Base-by-base conservation (phyloP, 2,888 invertebrate species). In the Drymonia ruficornis region DNA sequence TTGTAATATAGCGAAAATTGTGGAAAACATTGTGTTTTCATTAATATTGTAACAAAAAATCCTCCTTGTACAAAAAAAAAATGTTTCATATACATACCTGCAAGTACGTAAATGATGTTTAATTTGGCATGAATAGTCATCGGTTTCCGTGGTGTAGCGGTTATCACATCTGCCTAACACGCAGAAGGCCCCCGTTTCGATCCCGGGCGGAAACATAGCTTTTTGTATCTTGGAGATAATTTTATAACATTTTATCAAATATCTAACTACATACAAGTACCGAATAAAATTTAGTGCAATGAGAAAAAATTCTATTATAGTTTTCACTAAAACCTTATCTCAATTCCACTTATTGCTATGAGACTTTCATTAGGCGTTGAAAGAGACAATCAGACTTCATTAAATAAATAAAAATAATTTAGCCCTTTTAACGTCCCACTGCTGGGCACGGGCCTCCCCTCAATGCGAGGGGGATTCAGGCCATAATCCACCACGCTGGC, bases 141-240 rank as follows among this genome's bases (percentile, higher is more conserved):
- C 69, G 34, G 95, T 96, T 96, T 96, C 95, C 95, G 96, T 96
- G 96, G 96, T 96, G 96, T 96, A 96, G 96, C 95, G 96, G 96
- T 96, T 96, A 96, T 96, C 96, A 96, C 96, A 96, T 96, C 96
- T 96, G 96, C 96, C 96, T 96, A 96, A 96, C 96, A 96, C 96
- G 96, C 96, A 96, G 96, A 96, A 96, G 96, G 96, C 94, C 96
- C 96, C 96, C 96, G 96, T 96, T 96, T 96, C 96, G 96, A 96
- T 95, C 96, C 96, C 96, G 96, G 96, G 96, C 96, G 95, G 94
- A 96, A 96, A 95, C 96, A 95, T 79, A 76, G 60, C 52, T 77
- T 86, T 89, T 87, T 86, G 5, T 12, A 19, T 23, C 18, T 23
- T 23, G 9, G 8, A 0, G 5, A 11, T 4, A n/a, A n/a, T n/a